Base-by-base conservation (phyloP, 2,888 invertebrate genomes). In the Cerastoderma edule region DNA sequence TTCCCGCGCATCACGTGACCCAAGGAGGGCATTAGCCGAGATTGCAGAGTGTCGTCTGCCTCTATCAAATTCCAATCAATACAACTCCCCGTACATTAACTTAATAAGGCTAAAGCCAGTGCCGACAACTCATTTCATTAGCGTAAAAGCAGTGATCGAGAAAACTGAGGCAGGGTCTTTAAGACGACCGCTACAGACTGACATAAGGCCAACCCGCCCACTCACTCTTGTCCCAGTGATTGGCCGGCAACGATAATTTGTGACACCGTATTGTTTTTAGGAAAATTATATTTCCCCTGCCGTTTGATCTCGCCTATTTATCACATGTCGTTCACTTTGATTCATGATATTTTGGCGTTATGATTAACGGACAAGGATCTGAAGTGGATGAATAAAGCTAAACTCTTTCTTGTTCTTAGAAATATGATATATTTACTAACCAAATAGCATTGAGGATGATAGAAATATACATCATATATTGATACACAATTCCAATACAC, bases 201-300 rank as follows among this genome's bases (percentile, higher is more conserved):
- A 60, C 60, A 39, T n/a, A 78, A 70, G 80, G 80, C 65, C 72
- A 72, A 74, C 73, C 74, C 72, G 57, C 66, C 74, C 66, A 63
- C 70, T 54, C 50, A 74, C 65, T 64, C 53, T 27, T 60, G 48
- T 39, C 68, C 63, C 74, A 72, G 53, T 60, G 72, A 75, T 78
- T 70, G 75, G 64, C 69, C 54, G 65, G 72, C n/a, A 57, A 57
- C 70, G 75, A 70, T 81, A 78, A 78, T 78, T 75, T 75, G 81
- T 78, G 81, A 81, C 77, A 78, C 65, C 72, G 81, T 78, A 81
- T 81, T 81, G 81, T 81, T 81, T 81, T 81, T 81, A 81, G 75
- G 78, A 78, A 78, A 81, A 81, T 81, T 81, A 78, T 78, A 78
- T 76, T 76, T 76, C 78, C 68, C 68, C 75, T 32, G 70, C 64